phyloP scores from a whole-genome alignment of 2,797 vertebrate species.

The Rhinella marina region DNA sequence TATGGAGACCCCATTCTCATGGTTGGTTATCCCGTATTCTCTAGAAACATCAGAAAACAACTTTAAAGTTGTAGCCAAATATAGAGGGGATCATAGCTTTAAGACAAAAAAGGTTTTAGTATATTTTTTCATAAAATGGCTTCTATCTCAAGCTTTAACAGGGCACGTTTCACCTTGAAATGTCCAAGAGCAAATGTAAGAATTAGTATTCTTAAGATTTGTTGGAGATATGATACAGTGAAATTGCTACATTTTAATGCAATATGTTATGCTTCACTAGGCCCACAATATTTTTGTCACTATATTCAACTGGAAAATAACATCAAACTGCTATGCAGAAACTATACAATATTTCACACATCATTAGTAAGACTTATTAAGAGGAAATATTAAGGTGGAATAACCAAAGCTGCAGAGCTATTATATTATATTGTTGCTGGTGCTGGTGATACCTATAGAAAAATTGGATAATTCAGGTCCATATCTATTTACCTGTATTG shows the following conservation, averaged over 20 bases:
- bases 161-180: neutral
- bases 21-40: too few relatives aligned
- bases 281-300: constrained; percentile 37
- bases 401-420: constrained; percentile 14
- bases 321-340: neutral
- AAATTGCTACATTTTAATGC: constrained; percentile 29
- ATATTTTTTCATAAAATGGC: neutral
- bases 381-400: constrained; percentile 33
- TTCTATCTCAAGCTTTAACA: neutral
- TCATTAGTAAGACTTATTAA: constrained; percentile 42
- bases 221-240: constrained; percentile 9
- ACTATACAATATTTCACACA: constrained; percentile 27
- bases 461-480: neutral
- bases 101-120: neutral
- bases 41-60: too few relatives aligned
- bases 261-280: constrained; percentile 33
- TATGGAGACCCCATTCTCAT: too few relatives aligned
- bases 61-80: too few relatives aligned
- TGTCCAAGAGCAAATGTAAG: neutral
- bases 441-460: neutral
- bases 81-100: neutral
- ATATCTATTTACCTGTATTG: neutral
- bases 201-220: constrained; percentile 1
- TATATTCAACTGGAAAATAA: constrained; percentile 24
- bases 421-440: constrained; percentile 19